These are phyloP conservation scores for Apamea epomidion DNA, from an alignment of 2,888 invertebrate species.

Conservation along the genomic window DNA sequence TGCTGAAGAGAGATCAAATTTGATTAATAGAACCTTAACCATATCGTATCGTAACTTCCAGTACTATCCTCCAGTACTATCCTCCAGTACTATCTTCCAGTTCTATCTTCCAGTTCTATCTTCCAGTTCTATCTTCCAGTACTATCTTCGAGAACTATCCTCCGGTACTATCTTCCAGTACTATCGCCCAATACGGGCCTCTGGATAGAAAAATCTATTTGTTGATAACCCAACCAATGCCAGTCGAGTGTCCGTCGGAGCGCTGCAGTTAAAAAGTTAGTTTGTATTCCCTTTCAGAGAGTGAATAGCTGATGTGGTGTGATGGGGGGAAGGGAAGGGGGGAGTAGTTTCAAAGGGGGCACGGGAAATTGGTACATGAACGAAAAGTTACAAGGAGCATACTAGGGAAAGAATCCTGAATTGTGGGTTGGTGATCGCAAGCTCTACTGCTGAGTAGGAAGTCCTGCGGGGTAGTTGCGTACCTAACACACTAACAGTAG, in stretches of 20 bases:
- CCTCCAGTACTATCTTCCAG: too few species aligned
- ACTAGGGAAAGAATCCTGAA: not conserved
- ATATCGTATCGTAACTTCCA: too few species aligned
- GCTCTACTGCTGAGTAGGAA: too few species aligned
- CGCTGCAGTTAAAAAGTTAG: constrained; percentile 22
- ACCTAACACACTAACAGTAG: too few species aligned
- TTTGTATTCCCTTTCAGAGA: constrained; percentile 36
- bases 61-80: not conserved
- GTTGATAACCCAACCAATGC: not conserved
- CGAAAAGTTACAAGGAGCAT: not conserved
- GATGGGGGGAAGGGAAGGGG: not conserved
- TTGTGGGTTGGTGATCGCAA: too few species aligned
- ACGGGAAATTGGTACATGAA: not conserved
- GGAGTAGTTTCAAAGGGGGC: not conserved
- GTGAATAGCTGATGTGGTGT: constrained; percentile 30
- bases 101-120: too few species aligned
- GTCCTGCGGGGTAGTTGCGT: too few species aligned
- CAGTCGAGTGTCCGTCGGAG: not conserved
- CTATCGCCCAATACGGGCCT: too few species aligned
- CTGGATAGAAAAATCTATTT: constrained; percentile 1
- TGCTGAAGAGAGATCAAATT: too few species aligned
- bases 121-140: too few species aligned
- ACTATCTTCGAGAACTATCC: not conserved
- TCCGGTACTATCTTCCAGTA: too few species aligned
- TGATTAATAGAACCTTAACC: too few species aligned